A percentile compares a stretch with the other conserved stretches of the same genome.
phyloP scores from a whole-genome alignment of 1,140 invertebrate species.

The Vanessa atalanta region DNA sequence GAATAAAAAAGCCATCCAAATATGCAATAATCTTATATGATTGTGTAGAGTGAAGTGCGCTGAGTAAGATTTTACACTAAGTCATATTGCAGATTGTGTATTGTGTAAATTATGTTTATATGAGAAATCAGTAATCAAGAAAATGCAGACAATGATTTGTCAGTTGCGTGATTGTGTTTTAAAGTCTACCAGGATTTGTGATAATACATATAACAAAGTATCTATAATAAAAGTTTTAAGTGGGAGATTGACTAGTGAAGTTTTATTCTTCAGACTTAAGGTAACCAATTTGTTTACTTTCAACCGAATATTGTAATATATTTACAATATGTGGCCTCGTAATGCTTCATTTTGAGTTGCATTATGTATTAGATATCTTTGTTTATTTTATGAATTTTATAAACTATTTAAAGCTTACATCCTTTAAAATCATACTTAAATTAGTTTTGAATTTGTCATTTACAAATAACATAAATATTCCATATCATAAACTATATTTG shows the following conservation, averaged over 20 bases:
- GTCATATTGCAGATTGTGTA: constrained; percentile 75
- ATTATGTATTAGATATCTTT: background rate
- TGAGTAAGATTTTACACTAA: constrained; percentile 74
- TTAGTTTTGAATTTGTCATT: no score
- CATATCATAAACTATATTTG: no score
- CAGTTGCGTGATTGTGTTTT: constrained; percentile 81
- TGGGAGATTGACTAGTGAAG: constrained; percentile 79
- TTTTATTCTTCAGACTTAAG: constrained; percentile 77
- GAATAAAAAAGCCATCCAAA: constrained; percentile 77
- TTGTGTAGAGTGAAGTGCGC: constrained; percentile 76
- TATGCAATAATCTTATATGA: constrained; percentile 78
- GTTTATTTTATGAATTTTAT: background rate
- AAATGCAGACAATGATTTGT: constrained; percentile 77
- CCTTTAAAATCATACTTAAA: no score
- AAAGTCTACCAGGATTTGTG: constrained; percentile 83
- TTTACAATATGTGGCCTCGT: no score
- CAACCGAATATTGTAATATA: background rate
- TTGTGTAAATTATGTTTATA: constrained; percentile 80
- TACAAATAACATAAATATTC: no score
- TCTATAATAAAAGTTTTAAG: constrained; percentile 82
- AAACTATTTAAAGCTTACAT: background rate
- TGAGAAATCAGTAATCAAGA: constrained; percentile 77
- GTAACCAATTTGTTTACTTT: constrained; percentile 56
- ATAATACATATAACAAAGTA: constrained; percentile 82
- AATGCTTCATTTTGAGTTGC: no score